A percentile compares a stretch with the other conserved stretches of the same genome.
Conservation (phyloP, 2,113 vertebrate genomes). For the Mobula hypostoma region DNA sequence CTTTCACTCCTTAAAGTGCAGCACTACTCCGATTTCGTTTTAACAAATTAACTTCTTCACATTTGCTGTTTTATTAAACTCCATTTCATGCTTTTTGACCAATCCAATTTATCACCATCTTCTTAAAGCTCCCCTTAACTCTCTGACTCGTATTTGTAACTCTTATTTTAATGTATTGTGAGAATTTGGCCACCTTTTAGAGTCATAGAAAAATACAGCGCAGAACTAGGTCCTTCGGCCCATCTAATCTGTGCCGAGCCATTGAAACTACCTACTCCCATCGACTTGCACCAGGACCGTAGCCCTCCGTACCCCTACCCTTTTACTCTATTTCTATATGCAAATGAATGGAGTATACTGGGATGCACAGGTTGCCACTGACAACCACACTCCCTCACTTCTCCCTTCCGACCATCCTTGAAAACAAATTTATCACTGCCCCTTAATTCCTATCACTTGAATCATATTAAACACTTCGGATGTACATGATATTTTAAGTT, state of each 20-base stretch:
- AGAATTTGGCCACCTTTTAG: not conserved
- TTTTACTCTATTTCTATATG: not conserved
- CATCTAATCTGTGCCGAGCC: too few relatives aligned
- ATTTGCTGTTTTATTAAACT: not conserved
- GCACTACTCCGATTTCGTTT: not conserved
- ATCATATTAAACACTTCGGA: too few relatives aligned
- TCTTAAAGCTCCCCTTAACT: not conserved
- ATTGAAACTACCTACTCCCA: too few relatives aligned
- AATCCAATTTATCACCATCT: not conserved
- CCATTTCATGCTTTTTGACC: not conserved
- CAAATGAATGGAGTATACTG: not conserved
- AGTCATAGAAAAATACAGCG: too few relatives aligned
- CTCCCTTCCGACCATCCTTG: not conserved
- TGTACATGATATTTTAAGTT: too few relatives aligned
- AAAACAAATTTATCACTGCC: not conserved
- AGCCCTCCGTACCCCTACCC: too few relatives aligned
- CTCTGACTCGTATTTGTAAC: not conserved
- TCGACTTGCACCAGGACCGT: too few relatives aligned
- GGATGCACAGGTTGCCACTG: not conserved
- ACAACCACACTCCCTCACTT: not conserved
- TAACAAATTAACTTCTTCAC: not conserved
- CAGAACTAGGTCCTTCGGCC: too few relatives aligned
- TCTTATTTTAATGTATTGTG: not conserved
- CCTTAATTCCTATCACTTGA: not conserved
- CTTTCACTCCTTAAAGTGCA: not conserved